A percentile compares a stretch with the other conserved stretches of the same genome.
Conservation (phyloP, 2,888 invertebrate genomes). For the Catotricha subobsoleta region DNA sequence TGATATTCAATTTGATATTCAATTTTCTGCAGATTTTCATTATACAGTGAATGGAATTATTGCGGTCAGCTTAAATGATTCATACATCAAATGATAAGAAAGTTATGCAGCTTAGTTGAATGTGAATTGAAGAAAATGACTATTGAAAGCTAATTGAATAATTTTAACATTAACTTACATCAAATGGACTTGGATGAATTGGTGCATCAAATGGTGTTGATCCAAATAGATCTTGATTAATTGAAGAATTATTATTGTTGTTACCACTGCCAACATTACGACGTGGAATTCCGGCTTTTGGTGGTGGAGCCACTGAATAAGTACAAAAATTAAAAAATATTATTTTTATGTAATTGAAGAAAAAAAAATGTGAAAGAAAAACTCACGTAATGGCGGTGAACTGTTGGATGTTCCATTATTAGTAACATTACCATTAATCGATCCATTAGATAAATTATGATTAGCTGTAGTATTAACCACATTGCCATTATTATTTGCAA, state of each 20-base stretch:
- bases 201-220: slow-evolving; percentile 46
- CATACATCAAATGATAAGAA: not conserved
- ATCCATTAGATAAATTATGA: not conserved
- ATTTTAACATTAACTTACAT: slow-evolving; percentile 16
- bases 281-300: slow-evolving; percentile 50
- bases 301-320: slow-evolving; percentile 68
- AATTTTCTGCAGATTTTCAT: too few relatives aligned
- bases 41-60: too few relatives aligned
- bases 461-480: slow-evolving; percentile 10
- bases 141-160: not conserved
- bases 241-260: slow-evolving; percentile 20
- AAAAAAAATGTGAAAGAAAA: slow-evolving; percentile 10
- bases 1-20: too few relatives aligned
- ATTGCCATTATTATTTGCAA: slow-evolving; percentile 16
- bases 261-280: slow-evolving; percentile 22
- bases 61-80: not conserved
- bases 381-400: slow-evolving; percentile 55
- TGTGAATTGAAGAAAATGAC: not conserved
- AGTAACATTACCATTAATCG: not conserved
- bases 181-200: slow-evolving; percentile 24
- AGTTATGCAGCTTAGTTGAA: not conserved
- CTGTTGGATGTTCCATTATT: slow-evolving; percentile 17
- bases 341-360: slow-evolving; percentile 1
- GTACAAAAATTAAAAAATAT: not conserved
- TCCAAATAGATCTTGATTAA: slow-evolving; percentile 57